A percentile compares a stretch with the other conserved stretches of the same genome.
These are phyloP conservation scores for Caenorhabditis zanzibari DNA, from an alignment of 2,888 invertebrate genomes.

Conservation along the genomic window DNA sequence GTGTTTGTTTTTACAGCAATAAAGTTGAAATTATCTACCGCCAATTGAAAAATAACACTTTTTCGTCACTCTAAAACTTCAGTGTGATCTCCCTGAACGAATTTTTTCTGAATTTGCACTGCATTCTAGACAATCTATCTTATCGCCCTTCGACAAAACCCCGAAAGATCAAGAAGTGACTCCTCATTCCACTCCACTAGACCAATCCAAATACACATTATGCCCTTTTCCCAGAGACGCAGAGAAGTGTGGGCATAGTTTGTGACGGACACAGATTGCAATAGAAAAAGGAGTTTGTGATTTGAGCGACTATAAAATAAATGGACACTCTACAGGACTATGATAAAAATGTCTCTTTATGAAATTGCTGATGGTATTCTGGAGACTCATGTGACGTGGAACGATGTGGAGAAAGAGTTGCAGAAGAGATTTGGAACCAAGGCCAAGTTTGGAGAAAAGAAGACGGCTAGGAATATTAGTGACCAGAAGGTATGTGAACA, in stretches of 20 bases:
- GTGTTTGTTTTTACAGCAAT: not conserved
- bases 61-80: too few species aligned
- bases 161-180: not conserved
- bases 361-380: slow-evolving; percentile 42
- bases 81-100: too few species aligned
- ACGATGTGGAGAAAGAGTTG: slow-evolving; percentile 39
- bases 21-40: too few species aligned
- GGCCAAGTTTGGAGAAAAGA: slow-evolving; percentile 40
- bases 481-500: slow-evolving; percentile 6
- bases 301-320: not conserved
- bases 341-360: slow-evolving; percentile 28
- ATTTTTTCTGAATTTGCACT: too few species aligned
- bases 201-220: not conserved
- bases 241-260: slow-evolving; percentile 24
- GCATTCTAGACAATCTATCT: too few species aligned
- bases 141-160: too few species aligned
- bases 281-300: slow-evolving; percentile 16
- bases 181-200: not conserved
- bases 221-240: not conserved
- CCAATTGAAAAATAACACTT: too few species aligned
- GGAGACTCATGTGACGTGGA: slow-evolving; percentile 56
- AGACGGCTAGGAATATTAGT: slow-evolving; percentile 40
- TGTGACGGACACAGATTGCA: slow-evolving; percentile 19
- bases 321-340: too few species aligned
- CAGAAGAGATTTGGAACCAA: slow-evolving; percentile 28